These are phyloP conservation scores for Amblyraja radiata DNA, from an alignment of 2,797 vertebrate species.

Conservation along the genomic window DNA sequence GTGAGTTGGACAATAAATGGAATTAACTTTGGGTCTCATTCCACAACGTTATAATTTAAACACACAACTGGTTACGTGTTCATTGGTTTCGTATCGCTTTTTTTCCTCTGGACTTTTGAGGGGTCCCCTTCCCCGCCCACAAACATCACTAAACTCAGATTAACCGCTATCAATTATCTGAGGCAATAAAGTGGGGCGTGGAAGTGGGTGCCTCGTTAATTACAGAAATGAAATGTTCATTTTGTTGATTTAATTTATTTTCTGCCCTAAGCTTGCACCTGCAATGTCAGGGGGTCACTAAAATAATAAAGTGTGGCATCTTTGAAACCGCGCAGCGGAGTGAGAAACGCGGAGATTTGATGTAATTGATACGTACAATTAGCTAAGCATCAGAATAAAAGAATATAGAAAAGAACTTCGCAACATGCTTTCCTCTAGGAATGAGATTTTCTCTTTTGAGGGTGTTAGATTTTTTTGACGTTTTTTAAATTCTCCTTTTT, in stretches of 20 bases:
- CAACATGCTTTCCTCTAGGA: constrained; percentile 36
- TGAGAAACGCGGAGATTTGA: constrained; percentile 56
- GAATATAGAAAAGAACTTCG: constrained; percentile 40
- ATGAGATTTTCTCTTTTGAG: constrained; percentile 35
- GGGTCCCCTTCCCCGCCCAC: too few relatives aligned
- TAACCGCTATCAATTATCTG: background rate
- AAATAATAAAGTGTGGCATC: constrained; percentile 89
- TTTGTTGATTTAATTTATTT: constrained; percentile 53
- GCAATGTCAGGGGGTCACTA: constrained; percentile 81
- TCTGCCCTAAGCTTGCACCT: constrained; percentile 73
- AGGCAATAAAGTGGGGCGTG: background rate
- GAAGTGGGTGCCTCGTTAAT: background rate
- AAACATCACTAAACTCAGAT: background rate
- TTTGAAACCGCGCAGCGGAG: constrained; percentile 76
- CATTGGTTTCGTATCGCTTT: background rate
- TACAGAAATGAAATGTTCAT: constrained; percentile 47
- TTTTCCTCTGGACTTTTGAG: background rate
- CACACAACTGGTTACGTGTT: background rate
- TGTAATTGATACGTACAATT: constrained; percentile 61
- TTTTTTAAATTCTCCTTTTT: constrained; percentile 43
- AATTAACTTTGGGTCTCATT: too few relatives aligned
- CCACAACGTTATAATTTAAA: background rate
- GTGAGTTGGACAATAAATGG: background rate
- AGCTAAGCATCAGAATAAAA: constrained; percentile 35
- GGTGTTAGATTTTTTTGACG: constrained; percentile 39